Base-by-base conservation (phyloP, 2,797 vertebrate species). In the Podarcis siculus region DNA sequence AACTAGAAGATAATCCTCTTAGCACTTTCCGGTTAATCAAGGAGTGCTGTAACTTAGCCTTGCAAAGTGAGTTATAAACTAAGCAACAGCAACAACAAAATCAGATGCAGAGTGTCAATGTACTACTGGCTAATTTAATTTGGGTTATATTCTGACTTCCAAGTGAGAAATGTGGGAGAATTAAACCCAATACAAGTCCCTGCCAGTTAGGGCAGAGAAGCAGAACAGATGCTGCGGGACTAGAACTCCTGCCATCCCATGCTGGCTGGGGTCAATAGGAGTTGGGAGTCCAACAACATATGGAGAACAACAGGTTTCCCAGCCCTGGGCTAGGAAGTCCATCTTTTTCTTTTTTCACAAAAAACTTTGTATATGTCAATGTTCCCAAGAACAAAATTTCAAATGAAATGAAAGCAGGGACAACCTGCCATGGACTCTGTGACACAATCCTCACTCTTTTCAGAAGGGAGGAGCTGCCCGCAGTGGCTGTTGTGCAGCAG, bases 51-150 rank as follows among this genome's bases (percentile, higher is more conserved):
- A 21, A 71, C 81, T 82, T 55, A 27, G 72, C 35, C 89, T 82
- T 45, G 17, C 58, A 73, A 83, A 90, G 79, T 32, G 69, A 2
- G 64, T 13, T 90, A 17, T 79, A 42, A 92, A 89, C 83, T 92
- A 21, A 45, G 85, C 39, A 87, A 92, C 15, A 58, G 49, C 66
- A 45, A 42, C 10, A 30, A 77, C 55, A 6, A 92, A 94, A 96
- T 96, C 96, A 97, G 96, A 97, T 96, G 96, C 96, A 96, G 96
- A 96, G 96, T 95, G 96, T 96, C 96, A 96, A 96, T 95, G 93
- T 77, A 85, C 92, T 93, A 86, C 85, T 90, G 93, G 73, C 85
- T 61, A 94, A 92, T 89, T 92, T 87, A 91, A 86, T 87, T 93
- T 12, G 87, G 85, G 21, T 84, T 64, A 49, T 61, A 25, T 89